Conservation (phyloP, 2,113 vertebrate genomes). For the Carettochelys insculpta region DNA sequence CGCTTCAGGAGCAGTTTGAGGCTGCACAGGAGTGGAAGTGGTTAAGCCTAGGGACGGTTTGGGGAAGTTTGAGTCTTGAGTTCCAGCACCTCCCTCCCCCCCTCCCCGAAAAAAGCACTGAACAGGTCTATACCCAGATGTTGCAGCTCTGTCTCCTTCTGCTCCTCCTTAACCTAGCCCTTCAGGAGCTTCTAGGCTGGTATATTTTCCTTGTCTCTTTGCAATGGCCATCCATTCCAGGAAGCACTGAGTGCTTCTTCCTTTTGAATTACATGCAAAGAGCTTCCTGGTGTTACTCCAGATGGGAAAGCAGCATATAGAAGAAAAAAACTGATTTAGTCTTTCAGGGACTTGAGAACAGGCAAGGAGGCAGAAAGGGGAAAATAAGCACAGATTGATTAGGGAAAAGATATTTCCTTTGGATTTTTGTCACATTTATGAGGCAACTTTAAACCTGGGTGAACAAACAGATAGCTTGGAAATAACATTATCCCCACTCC, state of each 20-base stretch:
- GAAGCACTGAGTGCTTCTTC: background rate
- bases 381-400: conserved; percentile 22
- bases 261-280: background rate
- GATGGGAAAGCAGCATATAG: background rate
- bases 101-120: no score
- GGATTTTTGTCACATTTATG: background rate
- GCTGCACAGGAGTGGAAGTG: no score
- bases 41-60: no score
- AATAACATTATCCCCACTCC: background rate
- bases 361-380: conserved; percentile 17
- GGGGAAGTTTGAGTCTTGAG: no score
- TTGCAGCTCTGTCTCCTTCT: background rate
- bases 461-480: background rate
- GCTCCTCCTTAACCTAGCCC: background rate
- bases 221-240: background rate
- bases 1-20: no score
- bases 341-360: background rate
- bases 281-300: conserved; percentile 20
- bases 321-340: conserved; percentile 50
- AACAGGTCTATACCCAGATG: background rate
- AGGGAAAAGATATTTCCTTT: conserved; percentile 27
- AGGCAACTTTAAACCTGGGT: conserved; percentile 33
- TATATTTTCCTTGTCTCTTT: background rate
- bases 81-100: no score
- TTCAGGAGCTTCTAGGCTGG: background rate